phyloP scores from a whole-genome alignment of 2,888 invertebrate species.

The Merodon equestris region DNA sequence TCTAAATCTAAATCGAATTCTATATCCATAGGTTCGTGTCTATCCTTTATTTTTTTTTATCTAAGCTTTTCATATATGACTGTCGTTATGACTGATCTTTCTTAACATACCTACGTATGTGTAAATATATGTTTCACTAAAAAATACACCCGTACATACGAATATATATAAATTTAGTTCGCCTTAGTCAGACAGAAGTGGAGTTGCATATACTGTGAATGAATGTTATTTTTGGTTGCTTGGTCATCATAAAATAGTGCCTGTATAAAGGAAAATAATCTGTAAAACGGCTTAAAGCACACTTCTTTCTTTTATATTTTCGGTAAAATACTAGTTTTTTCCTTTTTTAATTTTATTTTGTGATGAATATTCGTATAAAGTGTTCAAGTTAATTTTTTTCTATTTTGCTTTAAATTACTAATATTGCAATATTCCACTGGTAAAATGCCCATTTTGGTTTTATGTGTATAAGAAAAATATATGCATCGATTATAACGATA shows the following conservation, averaged over 20 bases:
- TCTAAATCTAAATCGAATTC: conserved; percentile 2
- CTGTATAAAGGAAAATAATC: conserved; percentile 19
- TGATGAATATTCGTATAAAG: no score
- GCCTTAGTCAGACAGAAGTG: conserved; percentile 17
- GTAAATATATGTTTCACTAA: not conserved
- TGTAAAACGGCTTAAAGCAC: not conserved
- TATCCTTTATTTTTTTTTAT: conserved; percentile 24
- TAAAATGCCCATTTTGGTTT: conserved; percentile 55
- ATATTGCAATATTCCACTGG: conserved; percentile 51
- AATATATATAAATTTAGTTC: not conserved
- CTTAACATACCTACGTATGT: conserved; percentile 1
- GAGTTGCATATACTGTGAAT: conserved; percentile 37
- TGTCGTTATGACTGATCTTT: conserved; percentile 48
- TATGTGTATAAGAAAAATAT: conserved; percentile 57
- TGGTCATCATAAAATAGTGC: conserved; percentile 40
- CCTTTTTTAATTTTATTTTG: no score
- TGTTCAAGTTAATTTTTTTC: conserved; percentile 8
- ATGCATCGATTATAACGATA: conserved; percentile 69
- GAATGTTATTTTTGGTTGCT: conserved; percentile 47
- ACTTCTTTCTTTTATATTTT: conserved; percentile 4
- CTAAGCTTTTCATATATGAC: conserved; percentile 25
- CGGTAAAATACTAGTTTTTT: conserved; percentile 13
- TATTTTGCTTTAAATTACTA: conserved; percentile 33
- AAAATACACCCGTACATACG: not conserved
- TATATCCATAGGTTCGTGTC: conserved; percentile 21